Evolutionary conservation across 2,113 vertebrate species (phyloP), one percentile per base, ranked within the genome.

Genomic region (Machaerirhynchus nigripectus): DNA sequence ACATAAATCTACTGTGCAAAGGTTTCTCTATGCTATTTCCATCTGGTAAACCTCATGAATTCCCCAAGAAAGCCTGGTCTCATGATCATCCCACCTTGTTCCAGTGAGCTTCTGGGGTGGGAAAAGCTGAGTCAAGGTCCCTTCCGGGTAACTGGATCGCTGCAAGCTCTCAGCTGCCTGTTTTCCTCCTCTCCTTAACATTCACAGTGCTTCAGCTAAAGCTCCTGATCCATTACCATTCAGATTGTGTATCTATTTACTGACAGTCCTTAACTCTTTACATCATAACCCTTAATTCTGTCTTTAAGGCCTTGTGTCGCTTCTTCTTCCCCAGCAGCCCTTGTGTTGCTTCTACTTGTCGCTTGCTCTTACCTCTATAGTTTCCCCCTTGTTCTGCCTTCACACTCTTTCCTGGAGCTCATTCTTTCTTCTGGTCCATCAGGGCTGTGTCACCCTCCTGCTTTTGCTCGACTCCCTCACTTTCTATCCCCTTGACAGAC

Each of bases 391-490:
- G 10, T 53, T 87, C 49, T 87, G 35, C 39, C 22, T 26, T 89
- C 53, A 53, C 13, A 17, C 9, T 23, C 22, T 68, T 88, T 52
- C 10, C 31, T 61, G 3, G 2, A 53, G 31, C 11, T 86, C 6
- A 9, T 89, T 61, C 18, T 68, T 71, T 30, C 47, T 37, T 73
- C 64, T 74, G 46, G 28, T 70, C 68, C 50, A n/a, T n/a, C 47
- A 73, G 67, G 14, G 7, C 16, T 68, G 3, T 46, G 33, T 77
- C 53, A 60, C 3, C 2, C 24, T 75, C 31, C 15, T 60, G 49
- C 19, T 88, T 16, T 71, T 61, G 8, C 53, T 64, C 0, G 0
- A 46, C 7, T 52, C 6, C 16, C 6, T 55, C 18, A 17, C 6
- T 67, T 63, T 67, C 35, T 50, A 1, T 42, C 26, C 12, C 30